Conservation (phyloP, 2,888 invertebrate species). For the Therioaphis trifolii region DNA sequence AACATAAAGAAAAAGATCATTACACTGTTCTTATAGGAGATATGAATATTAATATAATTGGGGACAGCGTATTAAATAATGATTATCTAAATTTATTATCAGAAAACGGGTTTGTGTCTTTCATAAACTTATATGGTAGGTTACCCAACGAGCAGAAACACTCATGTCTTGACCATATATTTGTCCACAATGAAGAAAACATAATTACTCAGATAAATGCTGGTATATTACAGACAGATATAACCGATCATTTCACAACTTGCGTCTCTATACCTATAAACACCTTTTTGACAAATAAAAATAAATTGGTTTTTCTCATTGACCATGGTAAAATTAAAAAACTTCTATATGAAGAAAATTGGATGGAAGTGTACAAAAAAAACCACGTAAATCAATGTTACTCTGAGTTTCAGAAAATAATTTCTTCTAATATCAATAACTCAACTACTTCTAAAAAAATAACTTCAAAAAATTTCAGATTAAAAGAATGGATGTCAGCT, state of each 20-base stretch:
- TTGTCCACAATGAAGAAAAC: slow-evolving; percentile 6
- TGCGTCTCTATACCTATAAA: too few relatives aligned
- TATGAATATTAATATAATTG: slow-evolving; percentile 14
- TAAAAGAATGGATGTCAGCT: too few relatives aligned
- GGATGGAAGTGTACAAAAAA: neutral
- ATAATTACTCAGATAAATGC: neutral
- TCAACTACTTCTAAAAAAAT: too few relatives aligned
- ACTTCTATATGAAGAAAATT: neutral
- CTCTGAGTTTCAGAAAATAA: too few relatives aligned
- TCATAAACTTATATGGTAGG: slow-evolving; percentile 19
- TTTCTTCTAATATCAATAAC: too few relatives aligned
- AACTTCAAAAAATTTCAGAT: too few relatives aligned
- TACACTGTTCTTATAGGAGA: slow-evolving; percentile 19
- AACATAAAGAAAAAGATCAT: slow-evolving; percentile 2
- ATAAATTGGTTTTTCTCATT: slow-evolving; percentile 2
- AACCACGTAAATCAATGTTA: too few relatives aligned
- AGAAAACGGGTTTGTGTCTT: slow-evolving; percentile 24
- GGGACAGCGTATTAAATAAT: slow-evolving; percentile 21
- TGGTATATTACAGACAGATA: too few relatives aligned
- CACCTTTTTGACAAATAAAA: slow-evolving; percentile 5
- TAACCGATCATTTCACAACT: neutral
- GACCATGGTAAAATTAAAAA: slow-evolving; percentile 1
- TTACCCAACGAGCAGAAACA: slow-evolving; percentile 21
- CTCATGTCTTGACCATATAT: slow-evolving; percentile 12
- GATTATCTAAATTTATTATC: slow-evolving; percentile 42